These are phyloP conservation scores for Myrmophylax atrothorax DNA, from an alignment of 2,113 vertebrate genomes.

Conservation along the genomic window DNA sequence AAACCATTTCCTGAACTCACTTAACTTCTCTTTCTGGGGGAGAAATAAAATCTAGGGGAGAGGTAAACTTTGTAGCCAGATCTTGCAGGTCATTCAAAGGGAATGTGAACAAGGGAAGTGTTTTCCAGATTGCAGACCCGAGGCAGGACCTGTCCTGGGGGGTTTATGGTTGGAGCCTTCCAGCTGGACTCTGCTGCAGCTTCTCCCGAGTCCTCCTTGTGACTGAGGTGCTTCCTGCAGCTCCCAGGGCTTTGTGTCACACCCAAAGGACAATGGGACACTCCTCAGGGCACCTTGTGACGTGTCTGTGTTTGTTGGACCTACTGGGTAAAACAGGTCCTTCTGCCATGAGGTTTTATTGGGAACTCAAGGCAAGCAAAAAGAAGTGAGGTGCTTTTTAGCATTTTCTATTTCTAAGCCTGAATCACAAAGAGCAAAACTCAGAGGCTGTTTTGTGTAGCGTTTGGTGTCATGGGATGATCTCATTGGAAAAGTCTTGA, in stretches of 20 bases:
- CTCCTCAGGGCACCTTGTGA: neutral
- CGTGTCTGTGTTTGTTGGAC: neutral
- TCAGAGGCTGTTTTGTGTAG: neutral
- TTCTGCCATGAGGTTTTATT: neutral
- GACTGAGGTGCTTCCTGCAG: neutral
- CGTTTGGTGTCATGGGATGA: neutral
- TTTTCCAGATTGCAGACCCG: conserved; percentile 20
- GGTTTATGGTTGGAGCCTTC: neutral
- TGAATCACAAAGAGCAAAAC: neutral
- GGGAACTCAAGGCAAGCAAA: neutral
- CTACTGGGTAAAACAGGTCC: neutral
- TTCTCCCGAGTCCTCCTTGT: neutral
- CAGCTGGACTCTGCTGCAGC: neutral
- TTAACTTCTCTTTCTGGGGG: conserved; percentile 5
- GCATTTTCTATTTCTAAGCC: neutral
- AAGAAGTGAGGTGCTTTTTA: neutral
- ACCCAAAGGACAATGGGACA: neutral
- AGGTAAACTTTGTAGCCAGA: conserved; percentile 17
- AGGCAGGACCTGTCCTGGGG: conserved; percentile 18
- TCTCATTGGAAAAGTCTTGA: neutral
- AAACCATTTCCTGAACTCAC: conserved; percentile 14
- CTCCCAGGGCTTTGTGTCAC: neutral
- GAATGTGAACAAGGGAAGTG: conserved; percentile 3
- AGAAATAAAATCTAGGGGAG: conserved; percentile 26
- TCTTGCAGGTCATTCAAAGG: conserved; percentile 34